Evolutionary conservation across 2,797 vertebrate genomes (phyloP), one percentile per base, ranked within the genome.

Genomic region (Novumbra hubbsi): DNA sequence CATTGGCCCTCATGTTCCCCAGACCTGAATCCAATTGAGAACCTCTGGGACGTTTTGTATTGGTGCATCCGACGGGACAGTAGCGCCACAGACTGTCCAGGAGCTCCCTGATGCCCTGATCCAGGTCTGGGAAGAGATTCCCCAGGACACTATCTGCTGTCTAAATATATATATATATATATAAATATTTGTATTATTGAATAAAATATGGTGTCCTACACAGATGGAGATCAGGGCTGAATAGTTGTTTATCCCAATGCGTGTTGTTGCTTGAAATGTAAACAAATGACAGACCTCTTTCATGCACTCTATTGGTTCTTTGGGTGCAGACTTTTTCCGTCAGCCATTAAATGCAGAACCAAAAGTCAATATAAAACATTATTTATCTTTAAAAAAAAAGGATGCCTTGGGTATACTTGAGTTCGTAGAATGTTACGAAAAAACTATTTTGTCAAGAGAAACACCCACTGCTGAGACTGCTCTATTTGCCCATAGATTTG

Each of bases 401-500:
- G 15, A 63, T 4, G 0, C 16, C 28, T 34, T 34, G 16, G 32
- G 30, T 38, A 21, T 21, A 48, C 4, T 67, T 5, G 28, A 30
- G 5, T 68, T 15, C 14, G 38, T 79, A 76, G 50, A 60, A 71
- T 63, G 45, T 38, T 17, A 73, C n/a, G 55, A 41, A 66, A 76
- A 72, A 80, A 30, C 27, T 73, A 19, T 68, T 70, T 66, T 73
- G 72, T 63, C 73, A 52, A 71, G 32, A 75, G 38, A 78, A 75
- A 81, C 4, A 30, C 70, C 55, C 30, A 24, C 76, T 72, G 75
- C 41, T 76, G 77, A 52, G 32, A 80, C 57, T 65, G 68, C 60
- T 72, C 69, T 68, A 12, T 68, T 41, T 77, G 60, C 76, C 73
- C 71, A 73, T 75, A 82, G 77, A 75, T 78, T 78, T 16, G 77